A percentile compares a stretch with the other conserved stretches of the same genome.
These are phyloP conservation scores for Vultur gryphus DNA, from an alignment of 2,797 vertebrate genomes.

Conservation along the genomic window DNA sequence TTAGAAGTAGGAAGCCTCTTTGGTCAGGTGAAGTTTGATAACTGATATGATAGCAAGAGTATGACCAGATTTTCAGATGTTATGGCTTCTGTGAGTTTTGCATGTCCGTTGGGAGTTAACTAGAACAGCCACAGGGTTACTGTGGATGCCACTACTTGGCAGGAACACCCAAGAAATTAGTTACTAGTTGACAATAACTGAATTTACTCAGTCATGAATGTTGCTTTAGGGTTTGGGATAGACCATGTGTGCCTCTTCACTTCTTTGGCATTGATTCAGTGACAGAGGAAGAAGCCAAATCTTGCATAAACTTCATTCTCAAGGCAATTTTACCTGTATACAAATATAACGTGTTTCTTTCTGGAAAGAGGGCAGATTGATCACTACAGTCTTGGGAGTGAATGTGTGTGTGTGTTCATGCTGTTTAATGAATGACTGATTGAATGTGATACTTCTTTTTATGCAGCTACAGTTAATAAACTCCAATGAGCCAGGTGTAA, in stretches of 20 bases:
- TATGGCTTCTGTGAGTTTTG: not conserved
- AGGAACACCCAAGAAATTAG: not conserved
- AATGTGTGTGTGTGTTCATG: not conserved
- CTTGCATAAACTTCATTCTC: not conserved
- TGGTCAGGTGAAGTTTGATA: not conserved
- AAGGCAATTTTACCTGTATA: not conserved
- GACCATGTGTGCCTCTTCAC: not conserved
- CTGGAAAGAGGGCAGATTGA: not conserved
- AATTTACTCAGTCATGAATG: not conserved
- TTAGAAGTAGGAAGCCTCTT: not conserved
- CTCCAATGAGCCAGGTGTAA: slow-evolving; percentile 97
- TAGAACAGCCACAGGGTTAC: not conserved
- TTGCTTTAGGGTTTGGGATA: not conserved
- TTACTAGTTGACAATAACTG: not conserved
- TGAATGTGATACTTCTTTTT: not conserved
- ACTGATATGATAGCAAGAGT: not conserved
- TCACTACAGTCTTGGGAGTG: not conserved
- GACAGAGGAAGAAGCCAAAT: not conserved
- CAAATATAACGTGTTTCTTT: not conserved
- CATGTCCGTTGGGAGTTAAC: not conserved
- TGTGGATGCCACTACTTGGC: not conserved
- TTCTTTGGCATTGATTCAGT: not conserved
- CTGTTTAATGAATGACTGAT: not conserved
- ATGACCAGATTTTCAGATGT: not conserved
- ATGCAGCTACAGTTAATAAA: slow-evolving; percentile 92